Evolutionary conservation across 1,140 invertebrate species (phyloP).

Genomic region (Leptinotarsa lineolata): DNA sequence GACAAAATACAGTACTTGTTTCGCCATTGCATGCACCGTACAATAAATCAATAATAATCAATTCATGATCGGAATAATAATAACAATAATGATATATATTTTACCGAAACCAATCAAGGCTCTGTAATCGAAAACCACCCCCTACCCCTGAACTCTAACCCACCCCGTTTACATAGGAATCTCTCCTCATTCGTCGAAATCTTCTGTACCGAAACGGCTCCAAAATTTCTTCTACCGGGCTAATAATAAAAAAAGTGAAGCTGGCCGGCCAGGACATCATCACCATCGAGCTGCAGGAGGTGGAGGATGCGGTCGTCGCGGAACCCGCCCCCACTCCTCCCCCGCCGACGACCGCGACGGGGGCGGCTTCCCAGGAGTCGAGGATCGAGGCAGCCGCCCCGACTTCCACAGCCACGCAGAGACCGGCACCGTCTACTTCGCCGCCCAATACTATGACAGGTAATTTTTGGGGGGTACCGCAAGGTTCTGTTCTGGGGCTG

Average conservation of each 20-base stretch:
- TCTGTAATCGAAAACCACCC: too few species aligned
- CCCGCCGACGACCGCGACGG: constrained; percentile 16
- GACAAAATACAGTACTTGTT: too few species aligned
- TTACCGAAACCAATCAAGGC: too few species aligned
- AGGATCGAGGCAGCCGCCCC: constrained; percentile 20
- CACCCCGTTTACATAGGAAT: background rate
- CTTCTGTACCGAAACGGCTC: constrained; percentile 9
- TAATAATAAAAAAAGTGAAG: constrained; percentile 35
- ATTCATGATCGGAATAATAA: too few species aligned
- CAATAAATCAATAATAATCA: too few species aligned
- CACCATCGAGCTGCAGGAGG: constrained; percentile 51
- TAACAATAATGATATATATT: too few species aligned
- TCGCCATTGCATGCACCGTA: too few species aligned
- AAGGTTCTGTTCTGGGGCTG: too few species aligned
- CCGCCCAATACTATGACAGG: constrained; percentile 54
- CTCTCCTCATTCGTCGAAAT: background rate
- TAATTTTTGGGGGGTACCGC: constrained; percentile 28
- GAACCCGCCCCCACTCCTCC: constrained; percentile 30
- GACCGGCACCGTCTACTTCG: constrained; percentile 44
- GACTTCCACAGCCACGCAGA: constrained; percentile 35
- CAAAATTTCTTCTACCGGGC: constrained; percentile 17
- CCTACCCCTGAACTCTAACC: too few species aligned
- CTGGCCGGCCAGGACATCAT: constrained; percentile 52
- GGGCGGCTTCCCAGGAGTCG: background rate
- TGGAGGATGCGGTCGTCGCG: constrained; percentile 46